Base-by-base conservation (phyloP, 2,113 vertebrate species). In the Zapornia atra region DNA sequence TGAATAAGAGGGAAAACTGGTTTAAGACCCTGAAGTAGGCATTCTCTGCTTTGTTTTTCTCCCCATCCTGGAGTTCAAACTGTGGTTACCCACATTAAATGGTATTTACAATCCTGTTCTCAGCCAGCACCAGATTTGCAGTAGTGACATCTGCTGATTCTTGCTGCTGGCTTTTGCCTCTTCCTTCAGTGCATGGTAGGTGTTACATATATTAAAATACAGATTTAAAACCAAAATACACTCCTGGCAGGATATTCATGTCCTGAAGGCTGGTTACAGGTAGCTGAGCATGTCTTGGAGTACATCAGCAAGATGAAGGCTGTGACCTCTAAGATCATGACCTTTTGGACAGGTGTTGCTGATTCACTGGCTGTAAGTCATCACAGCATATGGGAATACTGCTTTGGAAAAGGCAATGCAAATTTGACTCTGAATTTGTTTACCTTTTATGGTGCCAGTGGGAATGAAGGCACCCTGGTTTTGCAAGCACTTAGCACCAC, bases 141-240 rank as follows among this genome's bases (percentile, higher is more conserved):
- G 17, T 1, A n/a, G 20, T 12, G 16, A 24, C 19, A 53, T 59
- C 20, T 21, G 12, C 20, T 11, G 59, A 9, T 26, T 42, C 53
- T 85, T 5, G 6, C 21, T 94, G 26, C 16, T 51, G 60, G 20
- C 25, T 65, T 70, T 46, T 85, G 10, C n/a, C 29, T 31, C 33
- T 2, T 1, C 8, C 7, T 18, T 2, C 3, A 20, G 22, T 50
- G 33, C 15, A 1, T 8, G 20, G 33, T 31, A 75, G 59, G 44
- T 34, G 60, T 38, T 5, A 87, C 15, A 31, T 31, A 19, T 0
- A 17, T 15, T 48, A 28, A 83, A 78, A 57, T 3, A 12, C 3
- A 46, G 12, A 38, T 65, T 48, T 28, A 20, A 86, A 16, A 13
- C 21, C 40, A 12, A 25, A 59, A n/a, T 6, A 6, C 3, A 2